These are phyloP conservation scores for Caiman crocodilus DNA, from an alignment of 2,797 vertebrate genomes.

Conservation along the genomic window DNA sequence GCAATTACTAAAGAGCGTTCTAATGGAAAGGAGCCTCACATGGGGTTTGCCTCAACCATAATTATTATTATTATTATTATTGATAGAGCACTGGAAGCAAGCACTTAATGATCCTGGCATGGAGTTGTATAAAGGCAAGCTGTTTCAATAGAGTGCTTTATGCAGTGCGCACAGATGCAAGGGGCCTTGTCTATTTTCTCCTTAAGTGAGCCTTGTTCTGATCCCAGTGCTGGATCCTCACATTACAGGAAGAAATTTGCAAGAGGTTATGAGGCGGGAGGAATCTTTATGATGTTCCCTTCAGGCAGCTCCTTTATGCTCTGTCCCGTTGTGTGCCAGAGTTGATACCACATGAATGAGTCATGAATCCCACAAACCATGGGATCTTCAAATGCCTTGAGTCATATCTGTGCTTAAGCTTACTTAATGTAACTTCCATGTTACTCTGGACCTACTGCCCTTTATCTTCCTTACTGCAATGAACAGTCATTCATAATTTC, in stretches of 20 bases:
- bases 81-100: conserved; percentile 52
- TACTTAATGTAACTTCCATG: neutral
- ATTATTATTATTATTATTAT: conserved; percentile 34
- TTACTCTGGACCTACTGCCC: neutral
- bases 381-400: neutral
- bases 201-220: neutral
- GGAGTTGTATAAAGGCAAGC: conserved; percentile 23
- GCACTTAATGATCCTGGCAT: conserved; percentile 12
- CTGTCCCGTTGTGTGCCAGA: neutral
- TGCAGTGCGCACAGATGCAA: neutral
- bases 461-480: neutral
- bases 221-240: neutral
- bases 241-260: neutral
- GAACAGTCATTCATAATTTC: neutral
- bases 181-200: neutral
- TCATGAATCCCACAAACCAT: neutral
- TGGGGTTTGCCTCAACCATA: conserved; percentile 36
- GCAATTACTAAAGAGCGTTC: conserved; percentile 65
- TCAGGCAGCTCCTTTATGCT: neutral
- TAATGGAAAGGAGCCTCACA: conserved; percentile 63
- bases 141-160: neutral
- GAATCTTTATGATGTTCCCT: neutral
- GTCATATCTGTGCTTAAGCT: neutral
- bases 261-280: neutral
- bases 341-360: neutral